phyloP scores from a whole-genome alignment of 1,140 invertebrate species.

The Venustaconcha ellipsiformis region DNA sequence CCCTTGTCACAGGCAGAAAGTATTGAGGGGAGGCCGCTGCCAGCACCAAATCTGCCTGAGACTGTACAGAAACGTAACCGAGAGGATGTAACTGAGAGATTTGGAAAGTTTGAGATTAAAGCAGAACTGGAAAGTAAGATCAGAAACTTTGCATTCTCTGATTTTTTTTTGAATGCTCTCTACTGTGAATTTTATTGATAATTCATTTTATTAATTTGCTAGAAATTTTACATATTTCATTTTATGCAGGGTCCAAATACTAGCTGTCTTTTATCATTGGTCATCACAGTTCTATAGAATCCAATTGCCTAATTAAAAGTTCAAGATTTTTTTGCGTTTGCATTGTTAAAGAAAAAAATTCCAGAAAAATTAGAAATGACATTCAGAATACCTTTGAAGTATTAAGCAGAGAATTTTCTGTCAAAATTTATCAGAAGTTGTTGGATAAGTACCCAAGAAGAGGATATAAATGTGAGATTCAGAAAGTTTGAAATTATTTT shows the following conservation, averaged over 20 bases:
- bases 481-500: no score
- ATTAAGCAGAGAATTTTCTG: no score
- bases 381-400: no score
- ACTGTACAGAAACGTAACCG: slow-evolving; percentile 76
- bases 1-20: slow-evolving; percentile 80
- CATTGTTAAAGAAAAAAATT: no score
- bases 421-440: no score
- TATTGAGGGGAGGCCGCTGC: slow-evolving; percentile 59
- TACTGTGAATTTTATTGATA: neutral
- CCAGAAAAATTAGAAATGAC: no score
- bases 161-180: no score
- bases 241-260: neutral
- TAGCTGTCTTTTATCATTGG: neutral
- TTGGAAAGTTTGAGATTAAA: slow-evolving; percentile 96
- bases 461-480: no score
- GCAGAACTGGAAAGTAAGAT: slow-evolving; percentile 58
- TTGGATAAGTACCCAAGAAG: no score
- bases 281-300: neutral
- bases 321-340: no score
- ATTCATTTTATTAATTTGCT: neutral
- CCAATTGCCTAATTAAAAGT: no score
- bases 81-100: slow-evolving; percentile 96
- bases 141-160: slow-evolving; percentile 4
- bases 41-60: slow-evolving; percentile 70
- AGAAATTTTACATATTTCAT: neutral